Evolutionary conservation across 1,140 invertebrate species (phyloP), one percentile per base, ranked within the genome.

Genomic region (Platyura marginata): DNA sequence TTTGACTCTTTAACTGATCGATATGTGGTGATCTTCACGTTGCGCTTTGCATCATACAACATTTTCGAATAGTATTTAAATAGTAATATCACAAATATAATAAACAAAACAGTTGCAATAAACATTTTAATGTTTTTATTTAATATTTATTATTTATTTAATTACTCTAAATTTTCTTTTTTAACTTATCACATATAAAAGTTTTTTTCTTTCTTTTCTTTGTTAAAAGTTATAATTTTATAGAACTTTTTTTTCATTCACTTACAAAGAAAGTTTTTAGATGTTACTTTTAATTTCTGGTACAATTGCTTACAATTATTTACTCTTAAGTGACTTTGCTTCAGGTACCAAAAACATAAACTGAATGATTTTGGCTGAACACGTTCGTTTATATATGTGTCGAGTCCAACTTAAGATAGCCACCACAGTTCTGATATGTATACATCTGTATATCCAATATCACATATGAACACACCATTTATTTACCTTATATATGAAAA

Each of bases 331-430:
- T 21, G 21, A 13, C 19, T 40, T 16, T 18, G 9, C 41, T 33
- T 42, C 32, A 33, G 25, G 18, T 42, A 42, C 35, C 33, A 43
- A 43, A 43, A 43, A 43, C 21, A n/a, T 43, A 35, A 36, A 43
- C 42, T 43, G 42, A 43, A 37, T 23, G 33, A 21, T 42, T 43
- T 43, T 37, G 42, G 21, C 20, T 10, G 42, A 36, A 13, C 10
- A 23, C 42, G 42, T 19, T 43, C 42, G 42, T 33, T 43, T 43
- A 29, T 43, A 43, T 43, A 43, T 43, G 35, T 37, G 42, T 21
- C 35, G 38, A 40, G 38, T n/a, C 15, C 9, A n/a, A 36, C 10
- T 36, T 36, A 36, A 39, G 36, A 38, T 38, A 11, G 36, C 36
- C 36, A 38, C 36, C 16, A 20, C 36, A 34, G 32, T 34, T 34